Percentiles rank a stretch among this genome's conserved stretches.
These are phyloP conservation scores for Drosophila prolongata DNA, from an alignment of 2,888 invertebrate species.

Conservation along the genomic window DNA sequence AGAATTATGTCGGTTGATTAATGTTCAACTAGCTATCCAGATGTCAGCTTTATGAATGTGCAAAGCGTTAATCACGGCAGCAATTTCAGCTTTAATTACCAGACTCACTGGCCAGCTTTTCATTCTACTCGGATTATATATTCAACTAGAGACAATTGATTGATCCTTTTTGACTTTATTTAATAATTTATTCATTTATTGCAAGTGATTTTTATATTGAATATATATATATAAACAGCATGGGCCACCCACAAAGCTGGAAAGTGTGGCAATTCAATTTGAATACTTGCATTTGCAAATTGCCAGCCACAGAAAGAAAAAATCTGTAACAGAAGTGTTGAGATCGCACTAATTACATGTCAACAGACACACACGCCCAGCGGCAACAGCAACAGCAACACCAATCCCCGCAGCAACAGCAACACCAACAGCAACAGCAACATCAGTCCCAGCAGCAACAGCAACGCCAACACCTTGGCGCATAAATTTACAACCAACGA, in stretches of 20 bases:
- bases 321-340: conserved; percentile 75
- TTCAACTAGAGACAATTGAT: conserved; percentile 3
- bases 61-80: conserved; percentile 58
- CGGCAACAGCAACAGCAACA: conserved; percentile 39
- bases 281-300: conserved; percentile 72
- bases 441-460: conserved; percentile 30
- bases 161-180: conserved; percentile 10
- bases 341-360: conserved; percentile 78
- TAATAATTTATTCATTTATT: conserved; percentile 24
- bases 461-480: conserved; percentile 73
- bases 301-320: conserved; percentile 38
- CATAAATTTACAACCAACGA: conserved; percentile 76
- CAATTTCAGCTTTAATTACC: conserved; percentile 41
- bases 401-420: conserved; percentile 15
- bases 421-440: conserved; percentile 4
- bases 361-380: conserved; percentile 58
- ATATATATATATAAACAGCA: neutral
- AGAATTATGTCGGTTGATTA: conserved; percentile 71
- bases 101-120: conserved; percentile 7
- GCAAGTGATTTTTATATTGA: conserved; percentile 10
- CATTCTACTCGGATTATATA: neutral
- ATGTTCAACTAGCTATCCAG: conserved; percentile 59
- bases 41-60: conserved; percentile 68
- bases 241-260: conserved; percentile 59
- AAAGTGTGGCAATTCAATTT: conserved; percentile 72